Evolutionary conservation across 2,797 vertebrate genomes (phyloP), one percentile per base, ranked within the genome.

Genomic region (Tympanoctomys barrerae): DNA sequence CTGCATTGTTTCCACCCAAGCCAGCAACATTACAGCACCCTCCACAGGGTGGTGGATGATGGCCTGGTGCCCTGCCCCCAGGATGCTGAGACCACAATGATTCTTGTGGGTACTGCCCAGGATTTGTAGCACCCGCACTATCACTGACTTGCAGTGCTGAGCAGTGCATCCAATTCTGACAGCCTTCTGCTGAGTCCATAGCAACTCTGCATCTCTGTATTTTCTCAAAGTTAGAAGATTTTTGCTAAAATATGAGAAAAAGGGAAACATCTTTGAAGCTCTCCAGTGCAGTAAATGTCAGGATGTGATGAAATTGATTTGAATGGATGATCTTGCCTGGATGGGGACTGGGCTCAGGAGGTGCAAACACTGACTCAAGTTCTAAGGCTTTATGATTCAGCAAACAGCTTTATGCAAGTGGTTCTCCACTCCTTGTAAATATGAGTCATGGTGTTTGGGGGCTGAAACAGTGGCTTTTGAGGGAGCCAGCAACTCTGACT

Each of bases 1-100:
- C 95, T 99, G 18, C 98, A 99, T 94, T 98, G 98, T 22, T 99
- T 99, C 94, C 97, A 97, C 83, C 98, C 77, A 21, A 98, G 98
- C 11, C 99, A 98, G 77, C 99, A 99, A 87, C 99, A 98, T 87
- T 99, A 99, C 26, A 99, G 99, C 96, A 99, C 98, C 0, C 98
- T 99, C 95, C 99, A 99, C 97, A 98, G 87, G 42, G 99, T 99
- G 1, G 99, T 99, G 96, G 99, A 99, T 73, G 97, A 96, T 22
- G 71, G 91, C 0, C 98, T 98, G 83, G 98, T 98, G 36, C 98
- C 98, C 64, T 97, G 49, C 16, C 86, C 2, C 0, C 98, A 98
- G 21, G 99, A 99, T 54, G 91, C 89, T 31, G 98, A 99, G 42
- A 99, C 99, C 54, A 98, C 95, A 52, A 54, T 99, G 97, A 98